These are phyloP conservation scores for Ophonus ardosiacus DNA, from an alignment of 2,888 invertebrate genomes.

Conservation along the genomic window DNA sequence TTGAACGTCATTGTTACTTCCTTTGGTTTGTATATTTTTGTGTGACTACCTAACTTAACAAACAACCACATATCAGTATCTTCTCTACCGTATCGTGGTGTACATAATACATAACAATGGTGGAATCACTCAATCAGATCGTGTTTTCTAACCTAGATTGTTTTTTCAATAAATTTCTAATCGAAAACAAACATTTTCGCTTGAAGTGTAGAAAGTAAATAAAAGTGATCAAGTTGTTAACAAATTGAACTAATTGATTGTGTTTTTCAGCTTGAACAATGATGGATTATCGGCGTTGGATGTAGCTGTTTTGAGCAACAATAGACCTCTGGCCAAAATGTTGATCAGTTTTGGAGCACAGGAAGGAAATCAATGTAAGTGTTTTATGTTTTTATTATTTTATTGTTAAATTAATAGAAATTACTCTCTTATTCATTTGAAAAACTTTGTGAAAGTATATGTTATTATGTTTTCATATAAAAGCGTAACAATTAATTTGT, in stretches of 20 bases:
- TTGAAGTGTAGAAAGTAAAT: constrained; percentile 24
- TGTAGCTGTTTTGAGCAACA: constrained; percentile 94
- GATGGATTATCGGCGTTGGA: constrained; percentile 95
- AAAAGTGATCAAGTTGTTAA: constrained; percentile 17
- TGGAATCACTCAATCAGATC: constrained; percentile 45
- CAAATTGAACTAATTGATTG: constrained; percentile 16
- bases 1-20: constrained; percentile 31
- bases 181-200: constrained; percentile 33
- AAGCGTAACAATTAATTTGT: no score
- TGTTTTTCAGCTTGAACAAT: constrained; percentile 85
- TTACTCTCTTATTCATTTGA: neutral
- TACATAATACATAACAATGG: constrained; percentile 31
- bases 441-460: neutral
- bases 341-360: constrained; percentile 91
- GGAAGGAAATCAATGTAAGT: constrained; percentile 90
- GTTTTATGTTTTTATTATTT: neutral
- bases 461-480: no score
- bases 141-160: constrained; percentile 52
- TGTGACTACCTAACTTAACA: constrained; percentile 4
- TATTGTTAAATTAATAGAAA: neutral
- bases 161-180: constrained; percentile 55
- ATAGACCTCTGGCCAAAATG: constrained; percentile 92
- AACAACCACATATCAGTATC: neutral
- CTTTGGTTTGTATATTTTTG: constrained; percentile 48
- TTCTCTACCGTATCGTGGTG: constrained; percentile 23